A percentile compares a stretch with the other conserved stretches of the same genome.
Evolutionary conservation across 2,888 invertebrate genomes (phyloP).

Genomic region (Helleia helle): DNA sequence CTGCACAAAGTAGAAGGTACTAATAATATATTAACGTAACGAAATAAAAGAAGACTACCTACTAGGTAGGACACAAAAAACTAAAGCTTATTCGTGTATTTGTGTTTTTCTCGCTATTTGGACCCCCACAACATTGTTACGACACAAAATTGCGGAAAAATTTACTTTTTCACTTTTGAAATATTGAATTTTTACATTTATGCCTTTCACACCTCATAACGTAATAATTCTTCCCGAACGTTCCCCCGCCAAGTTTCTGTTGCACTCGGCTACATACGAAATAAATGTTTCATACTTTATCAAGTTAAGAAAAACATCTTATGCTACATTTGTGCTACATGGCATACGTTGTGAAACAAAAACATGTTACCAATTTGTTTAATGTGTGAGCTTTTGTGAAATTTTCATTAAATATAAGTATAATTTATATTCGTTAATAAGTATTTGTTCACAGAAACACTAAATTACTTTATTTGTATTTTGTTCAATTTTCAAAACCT

Average conservation of each 20-base stretch:
- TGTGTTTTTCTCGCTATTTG: conserved; percentile 13
- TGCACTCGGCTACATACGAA: conserved; percentile 61
- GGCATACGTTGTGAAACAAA: too few species aligned
- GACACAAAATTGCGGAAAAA: conserved; percentile 54
- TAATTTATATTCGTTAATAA: too few species aligned
- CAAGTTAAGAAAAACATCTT: conserved; percentile 29
- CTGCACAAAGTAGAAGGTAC: too few species aligned
- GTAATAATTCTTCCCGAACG: conserved; percentile 65
- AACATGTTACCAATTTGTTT: too few species aligned
- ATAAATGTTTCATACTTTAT: conserved; percentile 70
- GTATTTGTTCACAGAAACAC: too few species aligned
- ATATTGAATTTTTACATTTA: conserved; percentile 74
- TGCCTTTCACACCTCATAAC: conserved; percentile 73
- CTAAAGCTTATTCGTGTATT: not conserved
- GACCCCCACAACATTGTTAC: conserved; percentile 44
- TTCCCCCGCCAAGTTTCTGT: conserved; percentile 57
- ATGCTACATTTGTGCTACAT: not conserved
- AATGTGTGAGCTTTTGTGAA: too few species aligned
- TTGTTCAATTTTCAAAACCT: too few species aligned
- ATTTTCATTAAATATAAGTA: too few species aligned
- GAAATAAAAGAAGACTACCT: too few species aligned
- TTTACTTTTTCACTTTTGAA: conserved; percentile 51
- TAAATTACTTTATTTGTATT: too few species aligned
- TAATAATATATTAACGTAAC: too few species aligned
- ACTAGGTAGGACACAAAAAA: too few species aligned